Evolutionary conservation across 2,113 vertebrate species (phyloP), one percentile per base, ranked within the genome.

Genomic region (Myocastor coypus): DNA sequence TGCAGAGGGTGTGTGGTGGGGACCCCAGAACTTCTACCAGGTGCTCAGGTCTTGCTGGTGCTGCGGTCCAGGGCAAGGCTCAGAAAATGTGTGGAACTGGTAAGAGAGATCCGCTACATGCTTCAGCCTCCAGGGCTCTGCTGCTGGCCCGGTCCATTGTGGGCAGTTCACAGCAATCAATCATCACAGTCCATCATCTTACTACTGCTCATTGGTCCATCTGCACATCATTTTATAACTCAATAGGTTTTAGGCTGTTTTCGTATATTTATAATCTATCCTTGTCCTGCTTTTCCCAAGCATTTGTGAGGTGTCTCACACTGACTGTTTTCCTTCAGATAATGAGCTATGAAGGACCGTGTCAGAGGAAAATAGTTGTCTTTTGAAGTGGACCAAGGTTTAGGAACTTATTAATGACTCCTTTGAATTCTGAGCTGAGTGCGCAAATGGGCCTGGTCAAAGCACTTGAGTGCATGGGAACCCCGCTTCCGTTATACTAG

Each of bases 161-260:
- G 14, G 12, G 0, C 52, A 77, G 16, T 7, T 40, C 30, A 13
- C 5, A 42, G 32, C 13, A 9, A 0, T 87, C 22, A 6, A 0
- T 87, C 24, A 19, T 46, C 40, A 42, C 12, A 24, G 66, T 9
- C 26, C 40, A 46, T 34, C 1, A n/a, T 40, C 46, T 77, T 61
- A 7, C 12, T 20, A 24, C 66, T 63, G 24, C 20, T 66, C 32
- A 16, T 20, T 14, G 26, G 17, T 14, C 22, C 9, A 89, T 68
- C 52, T 81, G 66, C 46, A 24, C 34, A 69, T 87, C 26, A 84
- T 81, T 81, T 96, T 46, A 32, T 59, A 95, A 73, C 12, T 46
- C n/a, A 50, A 92, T 13, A 32, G 30, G 5, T 34, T 94, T 92
- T 37, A 40, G 85, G 30, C 8, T 75, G 32, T 52, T 88, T 95